Evolutionary conservation across 2,888 invertebrate species (phyloP).

Genomic region (Busseola fusca): DNA sequence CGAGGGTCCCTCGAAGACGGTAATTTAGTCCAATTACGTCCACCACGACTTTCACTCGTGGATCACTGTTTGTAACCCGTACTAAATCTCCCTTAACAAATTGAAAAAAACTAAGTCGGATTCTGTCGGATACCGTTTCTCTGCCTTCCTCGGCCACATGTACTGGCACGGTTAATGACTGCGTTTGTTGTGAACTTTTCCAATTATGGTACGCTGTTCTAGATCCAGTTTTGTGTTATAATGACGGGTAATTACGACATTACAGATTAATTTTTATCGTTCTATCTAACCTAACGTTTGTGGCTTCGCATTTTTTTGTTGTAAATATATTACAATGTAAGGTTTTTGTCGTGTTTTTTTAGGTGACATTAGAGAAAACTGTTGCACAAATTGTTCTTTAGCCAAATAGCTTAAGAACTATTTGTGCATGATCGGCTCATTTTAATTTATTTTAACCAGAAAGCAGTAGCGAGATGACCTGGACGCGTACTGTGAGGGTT

Average conservation of each 20-base stretch:
- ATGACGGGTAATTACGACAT: slow-evolving; percentile 59
- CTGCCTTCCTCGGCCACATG: slow-evolving; percentile 51
- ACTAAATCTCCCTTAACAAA: slow-evolving; percentile 66
- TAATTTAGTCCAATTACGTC: slow-evolving; percentile 75
- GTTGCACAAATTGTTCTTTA: background rate
- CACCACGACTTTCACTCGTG: slow-evolving; percentile 69
- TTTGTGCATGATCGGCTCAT: background rate
- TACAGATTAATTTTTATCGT: slow-evolving; percentile 56
- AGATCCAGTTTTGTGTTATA: slow-evolving; percentile 59
- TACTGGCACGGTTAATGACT: slow-evolving; percentile 57
- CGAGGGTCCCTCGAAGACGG: slow-evolving; percentile 65
- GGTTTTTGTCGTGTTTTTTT: background rate
- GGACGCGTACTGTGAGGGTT: background rate
- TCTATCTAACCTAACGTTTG: slow-evolving; percentile 43
- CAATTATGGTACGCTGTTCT: slow-evolving; percentile 58
- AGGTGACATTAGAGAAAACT: background rate
- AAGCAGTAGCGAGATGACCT: background rate
- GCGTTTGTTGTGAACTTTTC: slow-evolving; percentile 59
- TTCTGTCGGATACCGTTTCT: slow-evolving; percentile 57
- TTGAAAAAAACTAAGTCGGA: slow-evolving; percentile 62
- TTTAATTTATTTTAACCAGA: background rate
- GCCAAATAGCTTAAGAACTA: background rate
- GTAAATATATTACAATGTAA: slow-evolving; percentile 18
- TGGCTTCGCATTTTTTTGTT: slow-evolving; percentile 26
- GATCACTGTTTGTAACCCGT: slow-evolving; percentile 59